Percentiles rank a stretch among this genome's conserved stretches.
Conservation (phyloP, 2,888 invertebrate genomes). For the Chelonus formosanus region DNA sequence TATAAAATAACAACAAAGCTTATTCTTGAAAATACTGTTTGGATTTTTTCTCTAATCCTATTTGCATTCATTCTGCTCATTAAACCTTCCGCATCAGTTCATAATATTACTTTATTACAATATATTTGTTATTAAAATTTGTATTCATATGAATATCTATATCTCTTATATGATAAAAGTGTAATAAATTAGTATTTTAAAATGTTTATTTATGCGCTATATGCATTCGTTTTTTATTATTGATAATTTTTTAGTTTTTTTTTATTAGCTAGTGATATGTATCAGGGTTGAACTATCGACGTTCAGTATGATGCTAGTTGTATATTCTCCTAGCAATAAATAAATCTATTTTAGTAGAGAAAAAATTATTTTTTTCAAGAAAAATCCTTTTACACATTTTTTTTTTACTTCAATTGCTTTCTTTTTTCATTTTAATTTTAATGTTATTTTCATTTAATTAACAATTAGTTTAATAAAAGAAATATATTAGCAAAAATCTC, state of each 20-base stretch:
- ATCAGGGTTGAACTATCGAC: constrained; percentile 55
- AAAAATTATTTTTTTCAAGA: too few species aligned
- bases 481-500: too few species aligned
- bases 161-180: too few species aligned
- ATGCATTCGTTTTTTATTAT: constrained; percentile 27
- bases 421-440: too few species aligned
- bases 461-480: too few species aligned
- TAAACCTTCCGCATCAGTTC: too few species aligned
- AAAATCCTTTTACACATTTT: neutral
- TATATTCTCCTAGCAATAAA: constrained; percentile 23
- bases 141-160: too few species aligned
- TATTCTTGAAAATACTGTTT: constrained; percentile 57
- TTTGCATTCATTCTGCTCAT: too few species aligned
- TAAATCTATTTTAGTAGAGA: constrained; percentile 16
- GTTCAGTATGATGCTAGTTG: constrained; percentile 51
- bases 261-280: constrained; percentile 55
- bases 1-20: constrained; percentile 20
- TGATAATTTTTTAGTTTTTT: constrained; percentile 16
- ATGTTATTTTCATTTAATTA: too few species aligned
- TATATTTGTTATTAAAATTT: too few species aligned
- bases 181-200: too few species aligned
- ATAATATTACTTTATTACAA: too few species aligned
- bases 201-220: constrained; percentile 6
- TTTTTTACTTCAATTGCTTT: neutral
- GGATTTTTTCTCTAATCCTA: constrained; percentile 36